Conservation (phyloP, 2,113 vertebrate species). For the Campylomormyrus tamandua region DNA sequence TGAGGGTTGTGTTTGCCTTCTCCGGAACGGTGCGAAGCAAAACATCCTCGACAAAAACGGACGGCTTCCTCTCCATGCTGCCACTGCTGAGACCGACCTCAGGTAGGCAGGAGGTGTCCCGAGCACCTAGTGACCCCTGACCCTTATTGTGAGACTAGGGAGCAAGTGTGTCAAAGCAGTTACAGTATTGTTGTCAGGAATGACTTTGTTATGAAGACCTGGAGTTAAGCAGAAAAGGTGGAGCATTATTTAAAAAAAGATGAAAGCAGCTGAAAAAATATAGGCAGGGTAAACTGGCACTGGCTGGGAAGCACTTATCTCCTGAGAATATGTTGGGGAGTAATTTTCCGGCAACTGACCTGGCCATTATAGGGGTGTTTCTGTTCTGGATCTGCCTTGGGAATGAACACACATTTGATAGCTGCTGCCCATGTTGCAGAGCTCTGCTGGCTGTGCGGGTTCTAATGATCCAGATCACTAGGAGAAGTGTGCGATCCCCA, state of each 20-base stretch:
- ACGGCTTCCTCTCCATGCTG: conserved; percentile 75
- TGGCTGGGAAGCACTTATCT: background rate
- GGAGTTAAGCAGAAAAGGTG: background rate
- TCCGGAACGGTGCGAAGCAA: conserved; percentile 81
- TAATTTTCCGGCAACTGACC: background rate
- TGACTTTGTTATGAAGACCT: background rate
- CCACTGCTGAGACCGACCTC: conserved; percentile 72
- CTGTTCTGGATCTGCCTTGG: background rate
- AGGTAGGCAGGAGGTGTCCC: conserved; percentile 53
- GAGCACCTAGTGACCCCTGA: background rate
- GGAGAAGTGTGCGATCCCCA: conserved; percentile 34
- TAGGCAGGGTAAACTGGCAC: background rate
- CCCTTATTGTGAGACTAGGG: background rate
- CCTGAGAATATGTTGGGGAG: background rate
- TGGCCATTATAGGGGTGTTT: background rate
- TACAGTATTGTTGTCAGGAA: background rate
- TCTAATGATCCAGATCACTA: conserved; percentile 30
- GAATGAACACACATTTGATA: background rate
- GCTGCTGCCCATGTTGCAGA: background rate
- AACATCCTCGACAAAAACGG: conserved; percentile 81
- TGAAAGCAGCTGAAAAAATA: background rate
- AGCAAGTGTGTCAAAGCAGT: background rate
- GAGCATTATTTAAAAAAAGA: background rate
- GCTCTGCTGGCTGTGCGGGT: conserved; percentile 29
- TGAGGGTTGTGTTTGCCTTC: conserved; percentile 77